Evolutionary conservation across 2,888 invertebrate genomes (phyloP), one percentile per base, ranked within the genome.

Genomic region (Cheilosia urbana): DNA sequence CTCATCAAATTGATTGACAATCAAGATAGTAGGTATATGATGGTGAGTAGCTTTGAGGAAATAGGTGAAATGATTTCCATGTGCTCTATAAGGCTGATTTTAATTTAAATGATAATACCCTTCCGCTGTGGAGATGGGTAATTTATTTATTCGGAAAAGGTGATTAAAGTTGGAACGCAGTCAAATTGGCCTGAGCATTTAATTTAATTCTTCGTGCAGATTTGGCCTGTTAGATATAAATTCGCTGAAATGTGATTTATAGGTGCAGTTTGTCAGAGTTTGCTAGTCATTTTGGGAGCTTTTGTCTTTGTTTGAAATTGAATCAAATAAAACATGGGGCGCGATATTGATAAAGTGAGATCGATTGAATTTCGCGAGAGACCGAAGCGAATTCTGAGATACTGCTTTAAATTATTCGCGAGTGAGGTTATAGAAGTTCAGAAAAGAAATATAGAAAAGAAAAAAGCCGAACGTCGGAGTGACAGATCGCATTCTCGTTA

Each of bases 1-100:
- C 71, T 47, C 58, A 75, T 75, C 65, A 75, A 65, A 57, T 57
- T 75, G 75, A 75, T 75, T 65, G 65, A 75, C 75, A 75, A 40
- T 49, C 37, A 21, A 57, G 75, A 75, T 65, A 49, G 19, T 51
- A 17, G 34, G 34, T 19, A 47, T 17, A 42, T n/a, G 42, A 15
- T 21, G 53, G 21, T 42, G 27, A 4, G 11, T 37, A 11, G 13
- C 17, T 9, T 47, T n/a, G 19, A 9, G 49, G n/a, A n/a, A 40
- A 45, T 24, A 27, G 60, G 24, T 45, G 27, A 60, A n/a, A 47
- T 19, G 17, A 60, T 17, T 60, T 24, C 7, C 45, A 45, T 17
- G 24, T 27, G n/a, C 73, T 63, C 45, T 45, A 15, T 17, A 19
- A 34, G 47, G 45, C 37, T n/a, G 55, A 73, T 73, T 75, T 75